Conservation (phyloP, 2,113 vertebrate genomes). For the Dicrurus megarhynchus region DNA sequence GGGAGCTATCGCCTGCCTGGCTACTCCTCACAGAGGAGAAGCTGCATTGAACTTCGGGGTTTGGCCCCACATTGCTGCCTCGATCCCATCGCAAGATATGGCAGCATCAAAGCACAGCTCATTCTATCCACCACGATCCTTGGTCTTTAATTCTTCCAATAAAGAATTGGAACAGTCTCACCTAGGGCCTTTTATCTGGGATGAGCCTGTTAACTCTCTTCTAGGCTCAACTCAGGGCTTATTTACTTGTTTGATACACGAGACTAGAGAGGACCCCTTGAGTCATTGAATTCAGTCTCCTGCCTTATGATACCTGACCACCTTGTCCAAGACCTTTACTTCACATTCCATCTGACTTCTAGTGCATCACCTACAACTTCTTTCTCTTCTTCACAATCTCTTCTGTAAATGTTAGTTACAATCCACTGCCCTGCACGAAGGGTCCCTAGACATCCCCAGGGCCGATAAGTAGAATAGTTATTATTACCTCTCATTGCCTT, state of each 20-base stretch:
- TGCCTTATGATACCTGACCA: not conserved
- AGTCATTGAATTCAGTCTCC: not conserved
- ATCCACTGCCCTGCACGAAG: not conserved
- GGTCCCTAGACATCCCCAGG: not conserved
- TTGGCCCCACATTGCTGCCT: not conserved
- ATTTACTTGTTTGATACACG: not conserved
- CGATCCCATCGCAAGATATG: not conserved
- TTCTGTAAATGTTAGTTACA: not conserved
- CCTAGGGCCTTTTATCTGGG: not conserved
- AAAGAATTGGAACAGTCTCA: not conserved
- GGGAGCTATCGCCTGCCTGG: not conserved
- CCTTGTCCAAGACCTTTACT: not conserved
- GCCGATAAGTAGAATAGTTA: not conserved
- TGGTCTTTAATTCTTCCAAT: too few species aligned
- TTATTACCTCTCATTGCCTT: not conserved
- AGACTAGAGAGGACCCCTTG: not conserved
- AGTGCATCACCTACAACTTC: not conserved
- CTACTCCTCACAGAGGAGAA: not conserved
- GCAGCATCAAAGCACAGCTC: not conserved
- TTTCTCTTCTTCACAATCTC: not conserved
- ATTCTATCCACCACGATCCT: not conserved
- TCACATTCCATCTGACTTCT: not conserved
- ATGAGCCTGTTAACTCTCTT: not conserved
- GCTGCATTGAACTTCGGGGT: not conserved
- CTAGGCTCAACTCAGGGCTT: not conserved